These are phyloP conservation scores for Drosophila nigritarsus DNA, from an alignment of 2,888 invertebrate species.

Conservation along the genomic window DNA sequence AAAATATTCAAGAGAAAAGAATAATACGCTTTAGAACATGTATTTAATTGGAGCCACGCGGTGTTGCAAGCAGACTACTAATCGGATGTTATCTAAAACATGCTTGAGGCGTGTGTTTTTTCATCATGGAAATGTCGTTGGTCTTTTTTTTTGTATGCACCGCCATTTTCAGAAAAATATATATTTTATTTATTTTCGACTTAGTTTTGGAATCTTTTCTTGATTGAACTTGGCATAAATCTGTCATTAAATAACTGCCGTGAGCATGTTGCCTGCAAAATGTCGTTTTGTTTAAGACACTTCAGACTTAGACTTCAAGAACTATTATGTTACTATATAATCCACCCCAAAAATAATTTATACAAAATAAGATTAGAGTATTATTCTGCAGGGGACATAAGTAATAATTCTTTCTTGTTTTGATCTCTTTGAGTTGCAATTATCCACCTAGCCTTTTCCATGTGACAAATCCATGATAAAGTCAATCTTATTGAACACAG, in stretches of 20 bases:
- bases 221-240: not conserved
- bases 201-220: not conserved
- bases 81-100: not conserved
- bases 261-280: not conserved
- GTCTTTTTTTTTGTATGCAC: slow-evolving; percentile 12
- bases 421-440: not conserved
- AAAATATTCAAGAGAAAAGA: slow-evolving; percentile 72
- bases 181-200: not conserved
- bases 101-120: not conserved
- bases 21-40: slow-evolving; percentile 55
- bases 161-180: not conserved
- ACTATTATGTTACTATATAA: not conserved
- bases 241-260: not conserved
- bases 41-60: slow-evolving; percentile 4
- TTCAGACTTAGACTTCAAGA: not conserved
- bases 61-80: slow-evolving; percentile 29
- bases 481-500: not conserved
- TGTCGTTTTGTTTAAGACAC: not conserved
- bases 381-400: not conserved
- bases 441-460: not conserved
- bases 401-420: not conserved
- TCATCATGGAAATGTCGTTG: slow-evolving; percentile 24
- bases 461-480: slow-evolving; percentile 27
- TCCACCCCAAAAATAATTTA: not conserved
- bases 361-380: not conserved